These are phyloP conservation scores for Arrhamphus sclerolepis DNA, from an alignment of 2,797 vertebrate species.

Conservation along the genomic window DNA sequence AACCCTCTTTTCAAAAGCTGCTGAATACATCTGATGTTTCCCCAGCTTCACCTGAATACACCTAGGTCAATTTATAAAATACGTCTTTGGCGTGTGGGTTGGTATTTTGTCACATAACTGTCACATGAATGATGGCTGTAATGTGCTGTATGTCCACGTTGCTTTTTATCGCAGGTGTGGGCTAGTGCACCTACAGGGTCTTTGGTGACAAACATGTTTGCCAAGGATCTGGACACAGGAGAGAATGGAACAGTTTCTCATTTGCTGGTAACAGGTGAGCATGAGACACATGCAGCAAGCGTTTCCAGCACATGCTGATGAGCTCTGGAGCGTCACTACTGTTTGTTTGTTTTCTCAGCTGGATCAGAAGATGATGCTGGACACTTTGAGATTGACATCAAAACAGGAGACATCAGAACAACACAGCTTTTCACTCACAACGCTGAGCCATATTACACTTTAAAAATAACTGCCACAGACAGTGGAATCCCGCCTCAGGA, in stretches of 20 bases:
- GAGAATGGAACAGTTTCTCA: conserved; percentile 85
- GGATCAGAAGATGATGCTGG: conserved; percentile 56
- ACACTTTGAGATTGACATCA: conserved; percentile 86
- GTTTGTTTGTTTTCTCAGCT: conserved; percentile 11
- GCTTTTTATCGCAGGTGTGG: conserved; percentile 80
- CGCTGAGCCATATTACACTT: conserved; percentile 73
- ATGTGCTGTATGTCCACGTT: not conserved
- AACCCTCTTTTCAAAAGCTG: too few species aligned
- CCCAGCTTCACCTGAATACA: too few species aligned
- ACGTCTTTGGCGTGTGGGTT: not conserved
- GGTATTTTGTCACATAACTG: not conserved
- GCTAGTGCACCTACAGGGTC: conserved; percentile 82
- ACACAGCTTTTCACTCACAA: conserved; percentile 73
- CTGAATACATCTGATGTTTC: too few species aligned
- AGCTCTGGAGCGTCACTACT: not conserved
- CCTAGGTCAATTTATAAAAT: too few species aligned
- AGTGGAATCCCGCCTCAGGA: conserved; percentile 79
- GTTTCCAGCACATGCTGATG: not conserved
- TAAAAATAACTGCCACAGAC: conserved; percentile 85
- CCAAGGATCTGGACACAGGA: conserved; percentile 91
- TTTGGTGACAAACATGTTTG: conserved; percentile 86
- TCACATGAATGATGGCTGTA: not conserved
- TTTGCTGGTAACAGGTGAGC: conserved; percentile 84
- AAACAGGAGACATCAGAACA: conserved; percentile 87
- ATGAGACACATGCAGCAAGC: too few species aligned